Base-by-base conservation (phyloP, 2,797 vertebrate species). In the Hypotaenidia okinawae region DNA sequence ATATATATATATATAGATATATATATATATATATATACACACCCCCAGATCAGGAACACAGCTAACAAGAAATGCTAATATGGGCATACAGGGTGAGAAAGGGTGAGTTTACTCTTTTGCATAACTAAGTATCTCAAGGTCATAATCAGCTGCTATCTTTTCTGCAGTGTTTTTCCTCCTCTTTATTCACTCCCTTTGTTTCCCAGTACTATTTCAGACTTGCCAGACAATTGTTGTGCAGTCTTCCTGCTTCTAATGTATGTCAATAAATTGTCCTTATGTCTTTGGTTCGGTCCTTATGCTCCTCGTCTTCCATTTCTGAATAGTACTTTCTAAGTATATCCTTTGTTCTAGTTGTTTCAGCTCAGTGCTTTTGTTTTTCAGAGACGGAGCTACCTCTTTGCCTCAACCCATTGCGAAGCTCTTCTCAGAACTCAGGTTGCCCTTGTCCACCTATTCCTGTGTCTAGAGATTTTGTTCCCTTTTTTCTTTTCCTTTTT, bases 181-280 rank as follows among this genome's bases (percentile, higher is more conserved):
- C 47, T 92, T 87, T 67, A 54, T 84, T 94, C 39, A 25, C 22
- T 94, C 47, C 10, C 62, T 96, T 94, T 94, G 77, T 91, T 96
- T 96, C 63, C 45, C 72, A 69, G 52, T 45, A 54, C 58, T 81
- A 23, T 91, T 92, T 89, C 89, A 95, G 80, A 79, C 83, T 91
- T 84, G 64, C 47, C 87, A 88, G 55, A 41, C 63, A 84, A 92
- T 45, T 86, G 89, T 90, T 87, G 43, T 81, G 70, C 83, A 57
- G 69, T 93, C 47, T 78, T 94, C 63, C 32, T 54, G 55, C 73
- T 91, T 94, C 69, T 89, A 75, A 90, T 63, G 10, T 76, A 76
- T 49, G 70, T 88, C 80, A 82, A 10, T 94, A 82, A 89, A 88
- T 82, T 76, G 90, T 84, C 52, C 70, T 78, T 84, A 51, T 51